Conservation (phyloP, 2,797 vertebrate species). For the Phataginus tricuspis region DNA sequence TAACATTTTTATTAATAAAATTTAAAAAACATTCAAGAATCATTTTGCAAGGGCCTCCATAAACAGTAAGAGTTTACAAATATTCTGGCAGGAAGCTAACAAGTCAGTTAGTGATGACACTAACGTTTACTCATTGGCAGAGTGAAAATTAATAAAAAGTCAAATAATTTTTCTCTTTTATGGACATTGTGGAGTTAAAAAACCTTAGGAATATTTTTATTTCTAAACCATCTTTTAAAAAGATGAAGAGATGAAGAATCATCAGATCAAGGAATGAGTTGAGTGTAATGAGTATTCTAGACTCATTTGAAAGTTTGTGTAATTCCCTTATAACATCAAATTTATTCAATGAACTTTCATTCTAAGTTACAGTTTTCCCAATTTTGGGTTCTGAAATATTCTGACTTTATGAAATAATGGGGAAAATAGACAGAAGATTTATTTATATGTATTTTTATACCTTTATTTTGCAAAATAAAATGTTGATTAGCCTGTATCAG, state of each 20-base stretch:
- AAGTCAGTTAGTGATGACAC: not conserved
- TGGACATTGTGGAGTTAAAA: not conserved
- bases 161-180: not conserved
- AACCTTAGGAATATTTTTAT: not conserved
- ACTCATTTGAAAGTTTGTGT: not conserved
- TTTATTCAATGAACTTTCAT: slow-evolving; percentile 2
- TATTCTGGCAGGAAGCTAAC: not conserved
- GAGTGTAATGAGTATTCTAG: not conserved
- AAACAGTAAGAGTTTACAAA: not conserved
- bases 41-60: not conserved
- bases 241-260: not conserved
- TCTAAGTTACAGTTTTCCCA: not conserved
- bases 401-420: slow-evolving; percentile 41
- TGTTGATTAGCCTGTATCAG: not conserved
- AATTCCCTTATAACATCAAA: not conserved
- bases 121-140: not conserved
- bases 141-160: slow-evolving; percentile 38
- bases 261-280: not conserved
- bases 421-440: not conserved
- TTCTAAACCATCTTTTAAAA: slow-evolving; percentile 51
- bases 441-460: slow-evolving; percentile 17
- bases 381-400: not conserved
- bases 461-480: not conserved
- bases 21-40: not conserved
- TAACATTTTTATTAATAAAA: not conserved